Evolutionary conservation across 1,140 invertebrate genomes (phyloP), one percentile per base, ranked within the genome.

Genomic region (Contarinia nasturtii): DNA sequence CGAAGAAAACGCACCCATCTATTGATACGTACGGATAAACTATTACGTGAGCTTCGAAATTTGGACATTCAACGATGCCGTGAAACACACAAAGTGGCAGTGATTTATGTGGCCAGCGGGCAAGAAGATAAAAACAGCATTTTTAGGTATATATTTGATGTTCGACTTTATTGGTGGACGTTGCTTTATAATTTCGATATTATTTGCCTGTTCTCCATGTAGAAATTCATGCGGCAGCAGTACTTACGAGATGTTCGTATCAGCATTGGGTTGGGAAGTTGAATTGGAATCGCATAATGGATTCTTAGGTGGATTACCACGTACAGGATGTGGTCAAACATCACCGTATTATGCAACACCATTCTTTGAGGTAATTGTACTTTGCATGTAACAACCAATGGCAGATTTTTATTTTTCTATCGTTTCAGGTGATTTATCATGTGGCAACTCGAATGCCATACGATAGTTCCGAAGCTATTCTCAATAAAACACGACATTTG

Each of bases 1-100:
- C 80, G 87, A 46, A 72, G 92, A 8, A 70, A 75, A 27, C 77
- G 82, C 49, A 75, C 95, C 51, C 84, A 96, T 65, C 68, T 96
- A 27, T 67, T 97, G 27, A 79, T 83, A 44, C 88, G 93, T 56
- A 90, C 82, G 56, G 92, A 96, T 53, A 83, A 90, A 49, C 65
- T 97, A 43, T 60, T 97, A 22, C 68, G 93, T 15, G 92, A 98
- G 68, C 58, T 97, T 37, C 77, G 90, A 49, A 91, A 97, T 66
- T 70, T 98, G 17, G 94, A 98, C 61, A 75, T 77, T 50, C 90
- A 94, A 67, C 80, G 77, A 57, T 85, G 86, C 54, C 75, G 95
- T 20, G 95, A 99, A 61, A 96, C 93, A 1, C 95, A 99, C 65
- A 99, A 99, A 69, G 86, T 99, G 57, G 96, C 95, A 10, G 91